Base-by-base conservation (phyloP, 1,140 invertebrate genomes). In the Lordiphosa mommai region DNA sequence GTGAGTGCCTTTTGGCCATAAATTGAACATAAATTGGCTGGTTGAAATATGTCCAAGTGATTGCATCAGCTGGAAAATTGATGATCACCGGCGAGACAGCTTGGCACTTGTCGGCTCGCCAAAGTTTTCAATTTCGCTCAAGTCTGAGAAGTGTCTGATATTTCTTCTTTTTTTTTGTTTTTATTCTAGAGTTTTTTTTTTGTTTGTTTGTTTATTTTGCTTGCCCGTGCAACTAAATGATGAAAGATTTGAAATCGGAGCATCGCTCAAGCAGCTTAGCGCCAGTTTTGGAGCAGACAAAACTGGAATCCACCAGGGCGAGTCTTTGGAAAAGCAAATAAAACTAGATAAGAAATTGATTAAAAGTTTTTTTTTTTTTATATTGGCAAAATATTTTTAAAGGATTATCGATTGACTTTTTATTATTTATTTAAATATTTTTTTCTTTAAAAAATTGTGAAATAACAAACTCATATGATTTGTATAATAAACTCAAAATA, bases 31-130 rank as follows among this genome's bases (percentile, higher is more conserved):
- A 20, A 8, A 10, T 29, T 33, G 5, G 38, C 44, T 23, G 50
- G 55, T 17, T 40, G 63, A 67, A 67, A 67, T 67, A 20, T 6
- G 17, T 12, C 12, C 27, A 27, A 20, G 46, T 13, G 63, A 67
- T 67, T 67, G 63, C 64, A 67, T 67, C 64, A 67, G 64, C 38
- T 50, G 23, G 56, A 56, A 49, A 67, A 41, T 33, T 1, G 2
- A 23, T 44, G 30, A 53, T 10, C 40, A 61, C 40, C 44, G 57
- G 0, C 4, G 4, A 2, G 8, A 43, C 4, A 3, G 93, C 51
- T 96, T 94, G 95, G 92, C 92, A 27, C 69, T 95, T 37, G 87
- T 95, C 14, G 93, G 93, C 67, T 91, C 3, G 90, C 94, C 46
- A 90, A 96, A 60, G 89, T 92, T 13, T 89, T 91, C 0, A 93